These are phyloP conservation scores for Amblyjoppa proteus DNA, from an alignment of 2,888 invertebrate species.

Conservation along the genomic window DNA sequence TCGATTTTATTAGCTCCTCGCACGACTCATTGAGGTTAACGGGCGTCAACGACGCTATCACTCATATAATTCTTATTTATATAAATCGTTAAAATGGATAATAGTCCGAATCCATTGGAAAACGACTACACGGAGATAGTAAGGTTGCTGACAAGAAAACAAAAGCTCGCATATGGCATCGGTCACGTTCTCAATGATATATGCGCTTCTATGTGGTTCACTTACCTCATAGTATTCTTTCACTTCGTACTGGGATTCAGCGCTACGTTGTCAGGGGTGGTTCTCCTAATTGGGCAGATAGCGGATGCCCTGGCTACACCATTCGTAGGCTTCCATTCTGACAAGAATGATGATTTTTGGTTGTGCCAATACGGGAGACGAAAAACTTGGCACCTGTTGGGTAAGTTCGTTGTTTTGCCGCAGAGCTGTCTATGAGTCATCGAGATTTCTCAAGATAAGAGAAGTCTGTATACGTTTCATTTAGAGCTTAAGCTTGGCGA, in stretches of 20 bases:
- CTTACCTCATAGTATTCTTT: conserved; percentile 94
- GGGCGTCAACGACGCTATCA: background rate
- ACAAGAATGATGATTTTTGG: conserved; percentile 89
- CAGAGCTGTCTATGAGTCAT: background rate
- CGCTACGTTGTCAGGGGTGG: conserved; percentile 85
- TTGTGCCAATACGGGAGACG: conserved; percentile 91
- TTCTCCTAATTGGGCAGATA: conserved; percentile 93
- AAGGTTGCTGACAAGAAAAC: conserved; percentile 82
- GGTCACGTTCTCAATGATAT: conserved; percentile 97
- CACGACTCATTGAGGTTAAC: background rate
- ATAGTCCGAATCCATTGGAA: conserved; percentile 66
- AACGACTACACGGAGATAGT: conserved; percentile 86
- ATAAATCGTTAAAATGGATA: conserved; percentile 74
- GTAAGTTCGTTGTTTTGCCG: conserved; percentile 86
- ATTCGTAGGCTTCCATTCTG: conserved; percentile 94
- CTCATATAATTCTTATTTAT: background rate
- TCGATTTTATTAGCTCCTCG: background rate
- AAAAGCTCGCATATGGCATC: conserved; percentile 89
- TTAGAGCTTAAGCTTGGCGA: too few species aligned
- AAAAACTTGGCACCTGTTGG: conserved; percentile 96
- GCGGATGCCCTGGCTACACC: conserved; percentile 95
- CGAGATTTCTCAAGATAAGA: background rate
- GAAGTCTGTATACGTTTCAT: too few species aligned
- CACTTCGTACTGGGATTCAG: conserved; percentile 87
- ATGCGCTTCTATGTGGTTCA: conserved; percentile 97